Evolutionary conservation across 2,797 vertebrate species (phyloP), one percentile per base, ranked within the genome.

Genomic region (Cottoperca gobio): DNA sequence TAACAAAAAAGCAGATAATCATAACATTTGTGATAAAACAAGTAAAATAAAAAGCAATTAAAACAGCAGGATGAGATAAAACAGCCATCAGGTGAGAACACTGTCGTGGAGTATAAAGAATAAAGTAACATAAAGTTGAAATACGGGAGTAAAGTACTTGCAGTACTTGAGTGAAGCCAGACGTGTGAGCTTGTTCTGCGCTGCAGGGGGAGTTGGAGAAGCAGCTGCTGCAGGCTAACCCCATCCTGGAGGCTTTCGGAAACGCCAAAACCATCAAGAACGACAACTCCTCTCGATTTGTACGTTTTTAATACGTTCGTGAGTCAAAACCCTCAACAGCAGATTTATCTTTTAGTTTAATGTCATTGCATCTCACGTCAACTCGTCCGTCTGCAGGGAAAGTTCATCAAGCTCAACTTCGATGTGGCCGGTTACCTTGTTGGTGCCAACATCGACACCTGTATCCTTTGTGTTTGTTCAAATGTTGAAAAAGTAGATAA

Each of bases 181-280:
- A 16, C 42, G 33, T 63, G 19, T 50, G 2, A 21, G 3, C 1
- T 13, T 17, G 0, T 5, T 31, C 0, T 43, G 40, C 46, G 1
- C 88, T 84, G 58, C 60, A 99, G 97, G 97, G 97, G 53, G 98
- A 99, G 94, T 93, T 99, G 79, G 98, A 99, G 92, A 98, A 99
- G 88, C 97, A 99, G 89, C 96, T 99, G 73, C 95, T 99, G 33
- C 97, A 99, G 94, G 98, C 97, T 16, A 99, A 99, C 70, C 98
- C 97, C 24, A 98, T 99, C 84, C 95, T 99, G 86, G 98, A 99
- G 93, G 98, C 98, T 11, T 99, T 99, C 28, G 98, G 97, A 74
- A 99, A 99, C 0, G 98, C 97, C 76, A 99, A 99, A 86, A 99
- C 98, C 4, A 97, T 99, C 91, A 99, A 99, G 94, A 99, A 99